Evolutionary conservation across 2,113 vertebrate species (phyloP), one percentile per base, ranked within the genome.

Genomic region (Scomber scombrus): DNA sequence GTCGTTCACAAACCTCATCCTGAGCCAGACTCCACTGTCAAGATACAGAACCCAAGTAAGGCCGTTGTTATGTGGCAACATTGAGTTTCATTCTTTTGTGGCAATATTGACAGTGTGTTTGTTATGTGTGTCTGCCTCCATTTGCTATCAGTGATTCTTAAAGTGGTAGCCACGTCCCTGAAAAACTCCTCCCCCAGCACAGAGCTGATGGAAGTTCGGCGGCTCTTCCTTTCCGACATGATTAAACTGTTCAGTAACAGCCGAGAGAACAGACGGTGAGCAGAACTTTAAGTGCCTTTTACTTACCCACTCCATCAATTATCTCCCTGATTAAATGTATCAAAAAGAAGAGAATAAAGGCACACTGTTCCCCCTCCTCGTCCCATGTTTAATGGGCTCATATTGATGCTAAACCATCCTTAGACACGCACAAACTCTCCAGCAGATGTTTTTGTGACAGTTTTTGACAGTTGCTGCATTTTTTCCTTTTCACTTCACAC

Each of bases 1-100:
- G 98, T 99, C 82, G 97, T 99, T 78, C 98, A 99, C 91, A 99
- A 98, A 88, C 98, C 98, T 0, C 98, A 99, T 73, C 96, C 96
- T n/a, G 98, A 99, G 57, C 98, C 98, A 4, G 98, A 99, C 90
- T 97, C 97, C 13, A 96, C 96, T 5, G 96, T 99, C 93, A 99
- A 98, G 94, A 99, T 99, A 88, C 98, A 99, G 91, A 99, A 99
- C 92, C 98, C 98, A 87, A 99, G 98, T 99, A 93, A 97, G 97
- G 77, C 13, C 26, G 4, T 54, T 26, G 7, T 31, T 12, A 4
- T 18, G 34, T 52, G 16, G 56, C 5, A 26, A 47, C 31, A 31
- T 8, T 14, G 43, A 19, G n/a, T 45, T 63, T 46, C 40, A 23
- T 43, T 45, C 13, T 66, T 14, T 14, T 74, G 16, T 18, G 2